phyloP scores from a whole-genome alignment of 2,888 invertebrate genomes.

The Orthosia gracilis region DNA sequence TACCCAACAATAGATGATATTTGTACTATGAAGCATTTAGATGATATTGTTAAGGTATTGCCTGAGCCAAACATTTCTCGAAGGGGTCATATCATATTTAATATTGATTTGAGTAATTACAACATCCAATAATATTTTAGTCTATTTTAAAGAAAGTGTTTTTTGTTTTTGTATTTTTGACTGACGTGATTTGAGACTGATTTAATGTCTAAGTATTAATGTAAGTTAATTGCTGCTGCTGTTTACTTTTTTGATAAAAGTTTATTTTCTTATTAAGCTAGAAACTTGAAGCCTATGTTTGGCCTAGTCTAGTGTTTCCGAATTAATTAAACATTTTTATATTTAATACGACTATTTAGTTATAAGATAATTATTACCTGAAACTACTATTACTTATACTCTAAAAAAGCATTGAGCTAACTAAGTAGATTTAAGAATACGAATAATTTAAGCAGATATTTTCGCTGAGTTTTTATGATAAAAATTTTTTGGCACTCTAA shows the following conservation, averaged over 20 bases:
- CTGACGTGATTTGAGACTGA: not conserved
- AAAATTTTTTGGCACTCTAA: slow-evolving; percentile 1
- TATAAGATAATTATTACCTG: too few relatives aligned
- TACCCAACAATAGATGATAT: slow-evolving; percentile 6
- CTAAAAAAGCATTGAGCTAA: not conserved
- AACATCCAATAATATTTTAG: not conserved
- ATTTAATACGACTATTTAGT: too few relatives aligned
- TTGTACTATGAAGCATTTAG: slow-evolving; percentile 2
- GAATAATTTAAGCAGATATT: too few relatives aligned
- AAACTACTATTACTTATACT: not conserved
- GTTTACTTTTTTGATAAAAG: slow-evolving; percentile 2
- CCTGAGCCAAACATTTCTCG: too few relatives aligned
- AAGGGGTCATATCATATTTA: too few relatives aligned
- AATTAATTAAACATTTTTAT: too few relatives aligned
- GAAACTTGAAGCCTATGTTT: not conserved
- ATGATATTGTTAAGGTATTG: slow-evolving; percentile 2
- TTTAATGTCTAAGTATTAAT: slow-evolving; percentile 4
- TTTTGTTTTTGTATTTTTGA: slow-evolving; percentile 1
- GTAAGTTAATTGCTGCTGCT: not conserved
- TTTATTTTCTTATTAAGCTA: slow-evolving; percentile 6
- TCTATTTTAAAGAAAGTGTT: slow-evolving; percentile 2
- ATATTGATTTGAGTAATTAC: too few relatives aligned
- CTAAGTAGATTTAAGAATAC: too few relatives aligned
- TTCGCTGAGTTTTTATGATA: not conserved
- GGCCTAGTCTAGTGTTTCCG: not conserved